A percentile compares a stretch with the other conserved stretches of the same genome.
These are phyloP conservation scores for Salpingus planirostris DNA, from an alignment of 2,888 invertebrate species.

Conservation along the genomic window DNA sequence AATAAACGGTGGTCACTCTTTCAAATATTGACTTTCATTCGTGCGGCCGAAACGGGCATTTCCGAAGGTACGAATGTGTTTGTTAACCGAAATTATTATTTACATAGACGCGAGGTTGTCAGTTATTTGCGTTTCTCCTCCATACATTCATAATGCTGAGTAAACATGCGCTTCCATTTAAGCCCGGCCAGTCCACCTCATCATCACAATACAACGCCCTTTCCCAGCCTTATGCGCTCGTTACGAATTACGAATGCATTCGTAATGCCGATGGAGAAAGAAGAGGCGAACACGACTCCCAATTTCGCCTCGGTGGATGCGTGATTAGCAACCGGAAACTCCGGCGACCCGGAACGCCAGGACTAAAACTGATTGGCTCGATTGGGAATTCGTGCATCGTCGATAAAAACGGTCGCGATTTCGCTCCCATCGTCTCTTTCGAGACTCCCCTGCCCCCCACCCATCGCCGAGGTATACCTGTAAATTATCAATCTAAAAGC, in stretches of 20 bases:
- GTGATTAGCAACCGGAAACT: too few relatives aligned
- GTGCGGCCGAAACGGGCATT: slow-evolving; percentile 2
- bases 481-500: slow-evolving; percentile 27
- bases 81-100: slow-evolving; percentile 45
- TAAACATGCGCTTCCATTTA: slow-evolving; percentile 31
- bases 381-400: too few relatives aligned
- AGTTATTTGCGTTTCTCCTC: slow-evolving; percentile 36
- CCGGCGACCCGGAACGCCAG: too few relatives aligned
- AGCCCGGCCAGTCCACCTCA: slow-evolving; percentile 12
- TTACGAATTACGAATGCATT: slow-evolving; percentile 7
- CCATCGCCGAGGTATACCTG: slow-evolving; percentile 14
- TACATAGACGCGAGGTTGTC: slow-evolving; percentile 41
- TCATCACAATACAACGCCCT: slow-evolving; percentile 20
- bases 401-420: too few relatives aligned
- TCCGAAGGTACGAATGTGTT: slow-evolving; percentile 35
- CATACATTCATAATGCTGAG: slow-evolving; percentile 41
- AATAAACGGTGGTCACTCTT: not conserved
- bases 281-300: too few relatives aligned
- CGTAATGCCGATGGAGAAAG: too few relatives aligned
- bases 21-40: slow-evolving; percentile 11
- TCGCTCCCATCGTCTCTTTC: too few relatives aligned
- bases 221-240: slow-evolving; percentile 13
- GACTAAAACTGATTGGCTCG: too few relatives aligned
- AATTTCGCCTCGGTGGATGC: too few relatives aligned
- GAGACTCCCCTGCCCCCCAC: not conserved